Evolutionary conservation across 2,797 vertebrate genomes (phyloP).

Genomic region (Oceanodroma leucorhoa): DNA sequence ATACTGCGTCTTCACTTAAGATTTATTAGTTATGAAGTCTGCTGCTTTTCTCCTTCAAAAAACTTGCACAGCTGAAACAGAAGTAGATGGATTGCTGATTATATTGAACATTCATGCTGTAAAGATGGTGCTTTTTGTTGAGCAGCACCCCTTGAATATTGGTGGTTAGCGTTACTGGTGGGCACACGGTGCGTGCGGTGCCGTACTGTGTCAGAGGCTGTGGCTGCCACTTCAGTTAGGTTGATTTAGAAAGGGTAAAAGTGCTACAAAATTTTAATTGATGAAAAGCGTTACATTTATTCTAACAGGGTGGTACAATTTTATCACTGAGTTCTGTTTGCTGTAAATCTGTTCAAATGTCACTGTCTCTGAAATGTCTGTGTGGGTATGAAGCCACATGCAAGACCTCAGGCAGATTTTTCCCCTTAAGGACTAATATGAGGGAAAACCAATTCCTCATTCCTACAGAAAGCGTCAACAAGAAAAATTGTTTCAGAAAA

Average conservation of each 20-base stretch:
- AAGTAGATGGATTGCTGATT: not conserved
- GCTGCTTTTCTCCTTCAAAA: not conserved
- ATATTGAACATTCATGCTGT: fast-evolving
- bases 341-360: not conserved
- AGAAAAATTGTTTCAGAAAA: not conserved
- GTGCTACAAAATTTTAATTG: not conserved
- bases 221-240: not conserved
- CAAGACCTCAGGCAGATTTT: not conserved
- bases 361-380: fast-evolving
- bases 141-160: not conserved
- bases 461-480: not conserved
- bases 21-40: not conserved
- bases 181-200: fast-evolving
- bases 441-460: not conserved
- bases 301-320: not conserved
- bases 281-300: fast-evolving
- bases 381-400: not conserved
- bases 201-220: fast-evolving
- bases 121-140: too few species aligned
- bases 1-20: not conserved
- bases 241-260: not conserved
- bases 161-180: fast-evolving
- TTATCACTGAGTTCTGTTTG: not conserved
- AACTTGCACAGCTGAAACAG: not conserved
- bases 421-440: too few species aligned